These are phyloP conservation scores for Cephus rjabovi DNA, from an alignment of 2,888 invertebrate genomes.

Conservation along the genomic window DNA sequence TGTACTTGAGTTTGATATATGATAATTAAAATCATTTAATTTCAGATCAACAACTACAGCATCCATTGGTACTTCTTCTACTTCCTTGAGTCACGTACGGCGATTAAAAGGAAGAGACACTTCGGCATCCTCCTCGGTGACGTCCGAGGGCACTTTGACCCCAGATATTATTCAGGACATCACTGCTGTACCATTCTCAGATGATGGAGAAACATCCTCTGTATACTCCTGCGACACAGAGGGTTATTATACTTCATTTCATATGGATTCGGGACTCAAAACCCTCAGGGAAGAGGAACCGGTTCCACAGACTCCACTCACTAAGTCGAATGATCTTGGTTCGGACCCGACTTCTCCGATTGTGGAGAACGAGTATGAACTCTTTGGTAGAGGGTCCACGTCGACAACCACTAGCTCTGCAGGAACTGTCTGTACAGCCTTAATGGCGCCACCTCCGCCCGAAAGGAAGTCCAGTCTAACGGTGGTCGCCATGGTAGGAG, in stretches of 20 bases:
- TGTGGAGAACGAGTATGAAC: conserved; percentile 89
- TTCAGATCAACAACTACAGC: conserved; percentile 62
- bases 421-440: conserved; percentile 88
- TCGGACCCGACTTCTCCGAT: conserved; percentile 78
- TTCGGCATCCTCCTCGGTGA: conserved; percentile 85
- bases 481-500: conserved; percentile 62
- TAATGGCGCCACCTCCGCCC: conserved; percentile 84
- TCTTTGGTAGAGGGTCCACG: conserved; percentile 92
- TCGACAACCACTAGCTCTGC: conserved; percentile 92
- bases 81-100: conserved; percentile 62
- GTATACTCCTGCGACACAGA: conserved; percentile 97
- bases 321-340: conserved; percentile 71
- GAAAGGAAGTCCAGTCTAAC: conserved; percentile 81
- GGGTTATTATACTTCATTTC: conserved; percentile 98
- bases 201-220: conserved; percentile 89
- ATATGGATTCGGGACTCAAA: conserved; percentile 93
- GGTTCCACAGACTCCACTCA: conserved; percentile 77
- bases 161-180: conserved; percentile 85
- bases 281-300: conserved; percentile 83
- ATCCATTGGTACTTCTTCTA: conserved; percentile 65
- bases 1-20: background rate
- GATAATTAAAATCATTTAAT: background rate
- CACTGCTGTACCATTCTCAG: conserved; percentile 69
- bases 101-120: conserved; percentile 69
- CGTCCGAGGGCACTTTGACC: conserved; percentile 86